These are phyloP conservation scores for Lagopus muta DNA, from an alignment of 2,113 vertebrate species.

Conservation along the genomic window DNA sequence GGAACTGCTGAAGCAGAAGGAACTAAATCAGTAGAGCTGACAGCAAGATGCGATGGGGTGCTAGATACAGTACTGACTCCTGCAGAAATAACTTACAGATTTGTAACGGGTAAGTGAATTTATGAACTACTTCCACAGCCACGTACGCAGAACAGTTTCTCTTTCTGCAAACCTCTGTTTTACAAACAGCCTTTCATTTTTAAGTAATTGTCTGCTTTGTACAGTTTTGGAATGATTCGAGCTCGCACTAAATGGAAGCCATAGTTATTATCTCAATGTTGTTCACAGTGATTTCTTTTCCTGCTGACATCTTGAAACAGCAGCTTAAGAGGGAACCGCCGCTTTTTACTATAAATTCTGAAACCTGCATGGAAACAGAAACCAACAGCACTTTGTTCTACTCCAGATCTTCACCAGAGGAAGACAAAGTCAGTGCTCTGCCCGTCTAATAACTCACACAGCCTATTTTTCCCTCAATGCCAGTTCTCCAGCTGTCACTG, in stretches of 20 bases:
- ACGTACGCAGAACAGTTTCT: not conserved
- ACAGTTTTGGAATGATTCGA: slow-evolving; percentile 9
- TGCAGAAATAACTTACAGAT: not conserved
- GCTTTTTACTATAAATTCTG: slow-evolving; percentile 12
- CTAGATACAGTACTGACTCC: not conserved
- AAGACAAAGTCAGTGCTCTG: not conserved
- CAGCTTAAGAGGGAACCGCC: not conserved
- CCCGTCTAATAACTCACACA: not conserved
- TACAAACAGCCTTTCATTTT: not conserved
- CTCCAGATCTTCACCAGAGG: not conserved
- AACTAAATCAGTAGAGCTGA: not conserved
- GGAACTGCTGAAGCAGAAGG: not conserved
- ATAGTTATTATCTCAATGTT: not conserved
- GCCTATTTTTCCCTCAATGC: not conserved
- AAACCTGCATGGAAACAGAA: not conserved
- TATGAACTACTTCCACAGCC: not conserved
- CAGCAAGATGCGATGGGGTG: not conserved
- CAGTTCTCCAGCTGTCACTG: not conserved
- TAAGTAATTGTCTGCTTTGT: not conserved
- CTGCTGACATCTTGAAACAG: not conserved
- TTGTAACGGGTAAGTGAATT: not conserved
- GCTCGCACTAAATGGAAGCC: not conserved
- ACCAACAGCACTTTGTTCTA: not conserved
- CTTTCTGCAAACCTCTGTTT: not conserved
- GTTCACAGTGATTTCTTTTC: not conserved